phyloP scores from a whole-genome alignment of 2,113 vertebrate genomes.

The Indri indri region DNA sequence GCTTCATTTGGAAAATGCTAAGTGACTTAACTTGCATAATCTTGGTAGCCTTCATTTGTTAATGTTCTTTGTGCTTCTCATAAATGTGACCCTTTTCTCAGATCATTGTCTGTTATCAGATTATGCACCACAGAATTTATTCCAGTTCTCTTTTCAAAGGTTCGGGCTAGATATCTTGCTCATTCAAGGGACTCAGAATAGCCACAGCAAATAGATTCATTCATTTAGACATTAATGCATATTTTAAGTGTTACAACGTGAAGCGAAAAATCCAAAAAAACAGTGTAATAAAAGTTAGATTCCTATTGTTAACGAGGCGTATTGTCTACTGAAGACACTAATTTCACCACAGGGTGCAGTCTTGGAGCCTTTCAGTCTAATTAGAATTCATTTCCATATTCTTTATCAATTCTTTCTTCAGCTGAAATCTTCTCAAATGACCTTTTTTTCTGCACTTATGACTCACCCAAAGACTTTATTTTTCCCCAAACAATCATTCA shows the following conservation, averaged over 20 bases:
- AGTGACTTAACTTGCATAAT: not conserved
- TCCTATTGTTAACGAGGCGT: conserved; percentile 77
- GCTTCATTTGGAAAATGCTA: not conserved
- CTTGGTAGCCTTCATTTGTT: not conserved
- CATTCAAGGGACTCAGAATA: conserved; percentile 43
- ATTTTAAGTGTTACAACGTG: conserved; percentile 73
- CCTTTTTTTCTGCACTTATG: conserved; percentile 78
- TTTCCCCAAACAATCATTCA: conserved; percentile 82
- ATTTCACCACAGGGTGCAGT: conserved; percentile 80
- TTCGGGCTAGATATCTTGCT: not conserved
- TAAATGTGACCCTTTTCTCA: not conserved
- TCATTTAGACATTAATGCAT: conserved; percentile 73
- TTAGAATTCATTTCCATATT: conserved; percentile 83
- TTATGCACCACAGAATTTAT: not conserved
- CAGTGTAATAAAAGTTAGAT: conserved; percentile 79
- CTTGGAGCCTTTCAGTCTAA: conserved; percentile 79
- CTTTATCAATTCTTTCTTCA: conserved; percentile 79
- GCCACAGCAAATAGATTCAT: not conserved
- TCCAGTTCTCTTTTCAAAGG: not conserved
- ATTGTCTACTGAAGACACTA: conserved; percentile 79
- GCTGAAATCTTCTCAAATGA: conserved; percentile 81
- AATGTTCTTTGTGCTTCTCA: not conserved
- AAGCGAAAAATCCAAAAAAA: conserved; percentile 60
- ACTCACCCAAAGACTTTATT: conserved; percentile 79
- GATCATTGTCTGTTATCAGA: not conserved